phyloP scores from a whole-genome alignment of 2,888 invertebrate genomes.

The Andrena haemorrhoa region DNA sequence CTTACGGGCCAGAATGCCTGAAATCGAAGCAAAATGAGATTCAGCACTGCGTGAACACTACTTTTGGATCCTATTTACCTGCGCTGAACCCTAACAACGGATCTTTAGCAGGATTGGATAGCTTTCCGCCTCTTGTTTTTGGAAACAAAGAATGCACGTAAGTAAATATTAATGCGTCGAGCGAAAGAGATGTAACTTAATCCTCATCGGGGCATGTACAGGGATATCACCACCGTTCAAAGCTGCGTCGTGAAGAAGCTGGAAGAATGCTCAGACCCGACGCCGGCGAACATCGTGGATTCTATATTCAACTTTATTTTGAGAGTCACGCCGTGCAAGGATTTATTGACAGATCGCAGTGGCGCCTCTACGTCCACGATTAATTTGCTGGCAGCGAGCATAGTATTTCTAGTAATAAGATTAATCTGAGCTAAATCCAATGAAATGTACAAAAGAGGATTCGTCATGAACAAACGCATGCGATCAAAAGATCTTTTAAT shows the following conservation, averaged over 20 bases:
- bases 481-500: conserved; percentile 2
- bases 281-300: conserved; percentile 92
- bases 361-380: conserved; percentile 29
- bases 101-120: conserved; percentile 52
- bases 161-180: conserved; percentile 69
- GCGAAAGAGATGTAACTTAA: not conserved
- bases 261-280: conserved; percentile 90
- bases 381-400: conserved; percentile 17
- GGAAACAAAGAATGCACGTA: conserved; percentile 87
- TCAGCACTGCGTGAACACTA: conserved; percentile 88
- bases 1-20: conserved; percentile 92
- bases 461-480: not conserved
- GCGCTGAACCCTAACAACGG: conserved; percentile 71
- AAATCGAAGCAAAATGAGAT: conserved; percentile 87
- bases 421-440: conserved; percentile 26
- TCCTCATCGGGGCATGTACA: conserved; percentile 66
- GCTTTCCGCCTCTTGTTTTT: conserved; percentile 88
- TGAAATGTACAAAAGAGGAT: conserved; percentile 3
- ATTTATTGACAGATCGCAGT: not conserved
- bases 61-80: conserved; percentile 86
- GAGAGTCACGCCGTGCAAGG: conserved; percentile 88
- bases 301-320: conserved; percentile 90
- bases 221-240: conserved; percentile 87
- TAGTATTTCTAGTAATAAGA: conserved; percentile 15
- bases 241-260: conserved; percentile 87